Evolutionary conservation across 2,888 invertebrate species (phyloP).

Genomic region (Cantharis rustica): DNA sequence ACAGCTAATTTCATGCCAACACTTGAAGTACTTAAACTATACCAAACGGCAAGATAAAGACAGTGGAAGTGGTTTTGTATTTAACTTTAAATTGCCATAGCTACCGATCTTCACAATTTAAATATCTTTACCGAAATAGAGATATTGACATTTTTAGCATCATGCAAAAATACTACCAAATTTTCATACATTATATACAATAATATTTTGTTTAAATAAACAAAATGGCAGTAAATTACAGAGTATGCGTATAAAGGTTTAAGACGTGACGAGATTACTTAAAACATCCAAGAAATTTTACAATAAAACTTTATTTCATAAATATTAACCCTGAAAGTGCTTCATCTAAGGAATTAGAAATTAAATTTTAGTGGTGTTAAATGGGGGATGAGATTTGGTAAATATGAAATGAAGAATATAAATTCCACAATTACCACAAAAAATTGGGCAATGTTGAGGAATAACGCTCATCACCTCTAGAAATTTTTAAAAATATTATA

Average conservation of each 20-base stretch:
- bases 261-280: neutral
- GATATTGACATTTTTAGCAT: neutral
- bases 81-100: neutral
- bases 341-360: neutral
- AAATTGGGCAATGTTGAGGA: neutral
- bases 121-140: neutral
- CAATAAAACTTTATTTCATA: neutral
- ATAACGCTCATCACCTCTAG: no score
- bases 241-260: neutral
- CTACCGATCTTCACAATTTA: neutral
- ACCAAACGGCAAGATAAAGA: neutral
- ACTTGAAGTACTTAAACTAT: neutral
- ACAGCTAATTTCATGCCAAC: neutral
- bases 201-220: neutral
- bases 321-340: neutral
- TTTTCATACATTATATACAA: neutral
- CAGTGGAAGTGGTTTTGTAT: neutral
- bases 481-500: no score
- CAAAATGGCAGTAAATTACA: neutral
- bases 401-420: neutral
- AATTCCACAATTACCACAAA: neutral
- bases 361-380: neutral
- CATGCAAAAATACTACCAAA: neutral
- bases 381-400: neutral
- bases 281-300: neutral